Percentiles rank a stretch among this genome's conserved stretches.
Evolutionary conservation across 2,797 vertebrate genomes (phyloP).

Genomic region (Pseudochirops cupreus): DNA sequence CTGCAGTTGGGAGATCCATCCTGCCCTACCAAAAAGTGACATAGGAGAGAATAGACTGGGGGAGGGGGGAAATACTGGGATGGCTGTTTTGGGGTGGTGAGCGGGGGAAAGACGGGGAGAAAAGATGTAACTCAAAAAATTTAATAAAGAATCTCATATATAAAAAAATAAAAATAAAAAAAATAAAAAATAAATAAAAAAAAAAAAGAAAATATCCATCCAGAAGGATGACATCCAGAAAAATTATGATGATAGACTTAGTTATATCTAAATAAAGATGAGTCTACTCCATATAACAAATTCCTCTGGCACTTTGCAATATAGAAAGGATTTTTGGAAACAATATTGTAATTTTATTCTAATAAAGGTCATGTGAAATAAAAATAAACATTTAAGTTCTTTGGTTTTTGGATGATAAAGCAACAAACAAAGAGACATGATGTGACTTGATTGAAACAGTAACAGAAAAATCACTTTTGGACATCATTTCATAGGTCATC

Average conservation of each 20-base stretch:
- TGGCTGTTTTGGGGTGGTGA: too few relatives aligned
- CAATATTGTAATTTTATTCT: not conserved
- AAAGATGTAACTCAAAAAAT: too few relatives aligned
- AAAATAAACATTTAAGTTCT: not conserved
- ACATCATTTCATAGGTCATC: not conserved
- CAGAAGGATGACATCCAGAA: constrained; percentile 31
- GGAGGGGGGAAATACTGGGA: too few relatives aligned
- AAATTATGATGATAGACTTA: not conserved
- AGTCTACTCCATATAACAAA: not conserved
- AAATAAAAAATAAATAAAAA: too few relatives aligned
- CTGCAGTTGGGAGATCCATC: too few relatives aligned
- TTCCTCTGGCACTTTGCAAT: not conserved
- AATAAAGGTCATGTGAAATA: not conserved
- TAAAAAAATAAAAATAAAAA: too few relatives aligned
- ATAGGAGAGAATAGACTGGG: too few relatives aligned
- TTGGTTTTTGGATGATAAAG: too few relatives aligned
- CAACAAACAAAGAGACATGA: not conserved
- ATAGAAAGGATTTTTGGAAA: not conserved
- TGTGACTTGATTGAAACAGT: not conserved
- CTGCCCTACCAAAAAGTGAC: too few relatives aligned
- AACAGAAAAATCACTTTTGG: not conserved
- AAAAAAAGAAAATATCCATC: constrained; percentile 18
- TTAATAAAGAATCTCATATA: too few relatives aligned
- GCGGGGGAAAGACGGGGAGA: too few relatives aligned
- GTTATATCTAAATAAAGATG: constrained; percentile 35